Percentiles rank a stretch among this genome's conserved stretches.
These are phyloP conservation scores for Chaetodon auriga DNA, from an alignment of 2,113 vertebrate genomes.

Conservation along the genomic window DNA sequence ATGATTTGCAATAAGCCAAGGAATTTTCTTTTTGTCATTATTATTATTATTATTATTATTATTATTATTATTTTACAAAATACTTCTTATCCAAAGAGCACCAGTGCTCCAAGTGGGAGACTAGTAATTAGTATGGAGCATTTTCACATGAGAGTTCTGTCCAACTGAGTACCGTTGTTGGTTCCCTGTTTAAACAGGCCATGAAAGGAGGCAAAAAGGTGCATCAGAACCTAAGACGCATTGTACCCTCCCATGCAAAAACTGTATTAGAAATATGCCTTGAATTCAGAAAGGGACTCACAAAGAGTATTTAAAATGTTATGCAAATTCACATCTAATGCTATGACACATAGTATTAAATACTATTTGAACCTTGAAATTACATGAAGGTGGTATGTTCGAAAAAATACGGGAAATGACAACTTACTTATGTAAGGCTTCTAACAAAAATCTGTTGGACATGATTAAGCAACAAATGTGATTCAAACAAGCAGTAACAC, in stretches of 20 bases:
- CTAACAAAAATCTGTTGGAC: not conserved
- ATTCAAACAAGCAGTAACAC: not conserved
- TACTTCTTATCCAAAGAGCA: too few species aligned
- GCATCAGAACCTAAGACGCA: too few species aligned
- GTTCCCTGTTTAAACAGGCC: not conserved
- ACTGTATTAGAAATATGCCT: not conserved
- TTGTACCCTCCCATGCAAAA: not conserved
- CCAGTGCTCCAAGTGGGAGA: not conserved
- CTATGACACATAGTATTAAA: too few species aligned
- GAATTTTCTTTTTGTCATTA: not conserved
- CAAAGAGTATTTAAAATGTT: not conserved
- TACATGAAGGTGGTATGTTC: not conserved
- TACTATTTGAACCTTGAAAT: not conserved
- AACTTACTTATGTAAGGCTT: too few species aligned
- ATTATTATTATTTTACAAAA: too few species aligned
- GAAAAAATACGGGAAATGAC: not conserved
- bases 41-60: too few species aligned
- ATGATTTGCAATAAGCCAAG: not conserved
- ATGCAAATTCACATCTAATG: too few species aligned
- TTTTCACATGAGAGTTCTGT: not conserved
- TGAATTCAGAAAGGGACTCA: not conserved
- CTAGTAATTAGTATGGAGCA: not conserved
- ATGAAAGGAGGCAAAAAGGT: not conserved
- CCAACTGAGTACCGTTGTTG: not conserved
- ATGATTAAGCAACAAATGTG: not conserved